These are phyloP conservation scores for Leuciscus idus DNA, from an alignment of 2,113 vertebrate species.

Conservation along the genomic window DNA sequence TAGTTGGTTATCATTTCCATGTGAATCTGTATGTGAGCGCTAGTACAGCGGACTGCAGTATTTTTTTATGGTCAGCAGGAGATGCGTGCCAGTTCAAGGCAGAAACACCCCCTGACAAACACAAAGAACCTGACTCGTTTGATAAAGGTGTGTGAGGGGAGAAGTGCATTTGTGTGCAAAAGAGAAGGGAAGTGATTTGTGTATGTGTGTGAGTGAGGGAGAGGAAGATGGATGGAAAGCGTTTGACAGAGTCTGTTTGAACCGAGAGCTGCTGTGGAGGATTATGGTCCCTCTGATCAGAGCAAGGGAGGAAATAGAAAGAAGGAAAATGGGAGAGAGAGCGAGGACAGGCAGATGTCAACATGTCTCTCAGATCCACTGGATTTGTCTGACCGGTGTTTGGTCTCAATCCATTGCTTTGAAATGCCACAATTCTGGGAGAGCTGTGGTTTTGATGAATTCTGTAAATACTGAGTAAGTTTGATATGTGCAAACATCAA, in stretches of 20 bases:
- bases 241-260: conserved; percentile 49
- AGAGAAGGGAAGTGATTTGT: conserved; percentile 6
- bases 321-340: conserved; percentile 42
- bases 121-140: conserved; percentile 11
- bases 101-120: conserved; percentile 19
- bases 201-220: conserved; percentile 9
- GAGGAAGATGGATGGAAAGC: conserved; percentile 25
- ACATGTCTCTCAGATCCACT: conserved; percentile 67
- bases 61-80: background rate
- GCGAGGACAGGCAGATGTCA: conserved; percentile 67
- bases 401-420: conserved; percentile 64
- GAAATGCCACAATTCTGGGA: conserved; percentile 62
- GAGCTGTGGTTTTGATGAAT: conserved; percentile 7
- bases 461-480: conserved; percentile 6
- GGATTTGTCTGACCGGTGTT: conserved; percentile 63
- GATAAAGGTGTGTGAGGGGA: conserved; percentile 15
- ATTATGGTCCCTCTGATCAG: conserved; percentile 66
- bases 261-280: conserved; percentile 59
- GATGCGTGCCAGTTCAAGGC: conserved; percentile 3
- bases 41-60: background rate
- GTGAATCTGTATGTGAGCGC: conserved; percentile 35
- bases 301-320: conserved; percentile 50
- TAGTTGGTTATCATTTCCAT: conserved; percentile 30
- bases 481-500: background rate
- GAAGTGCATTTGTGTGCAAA: background rate